Percentiles rank a stretch among this genome's conserved stretches.
Conservation (phyloP, 2,797 vertebrate species). For the Novumbra hubbsi region DNA sequence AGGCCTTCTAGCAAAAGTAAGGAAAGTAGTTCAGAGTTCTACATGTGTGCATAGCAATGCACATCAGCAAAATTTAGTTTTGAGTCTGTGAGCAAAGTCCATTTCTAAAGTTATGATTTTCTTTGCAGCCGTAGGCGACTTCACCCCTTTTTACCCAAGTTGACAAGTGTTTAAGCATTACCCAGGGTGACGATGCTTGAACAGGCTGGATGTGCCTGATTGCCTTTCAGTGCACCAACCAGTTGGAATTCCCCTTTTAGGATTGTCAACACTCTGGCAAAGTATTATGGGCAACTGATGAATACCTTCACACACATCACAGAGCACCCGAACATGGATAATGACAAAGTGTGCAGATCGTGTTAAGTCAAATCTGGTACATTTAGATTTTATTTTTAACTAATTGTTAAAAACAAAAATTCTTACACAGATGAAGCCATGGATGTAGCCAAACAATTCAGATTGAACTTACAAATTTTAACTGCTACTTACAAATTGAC, state of each 20-base stretch:
- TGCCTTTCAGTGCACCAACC: constrained; percentile 14
- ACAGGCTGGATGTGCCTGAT: constrained; percentile 3
- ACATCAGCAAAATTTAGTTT: not conserved
- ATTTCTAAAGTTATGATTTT: too few relatives aligned
- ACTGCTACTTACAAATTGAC: too few relatives aligned
- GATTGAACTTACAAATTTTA: too few relatives aligned
- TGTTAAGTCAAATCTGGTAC: not conserved
- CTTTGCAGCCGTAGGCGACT: not conserved
- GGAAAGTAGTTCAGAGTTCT: too few relatives aligned
- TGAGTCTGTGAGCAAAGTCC: not conserved
- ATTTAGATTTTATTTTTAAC: constrained; percentile 21
- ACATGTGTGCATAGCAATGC: not conserved
- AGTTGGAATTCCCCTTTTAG: constrained; percentile 16
- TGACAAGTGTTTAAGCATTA: too few relatives aligned
- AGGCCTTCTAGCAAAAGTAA: too few relatives aligned
- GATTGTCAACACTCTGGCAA: constrained; percentile 25
- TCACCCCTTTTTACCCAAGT: constrained; percentile 22
- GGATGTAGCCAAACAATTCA: too few relatives aligned
- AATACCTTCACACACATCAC: constrained; percentile 11
- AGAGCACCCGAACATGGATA: constrained; percentile 8
- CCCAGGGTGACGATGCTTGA: constrained; percentile 9
- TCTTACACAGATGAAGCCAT: constrained; percentile 21
- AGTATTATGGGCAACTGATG: constrained; percentile 1
- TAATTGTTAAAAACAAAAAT: constrained; percentile 26
- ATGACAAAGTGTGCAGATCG: constrained; percentile 18